Evolutionary conservation across 1,140 invertebrate genomes (phyloP), one percentile per base, ranked within the genome.

Genomic region (Nephila pilipes): DNA sequence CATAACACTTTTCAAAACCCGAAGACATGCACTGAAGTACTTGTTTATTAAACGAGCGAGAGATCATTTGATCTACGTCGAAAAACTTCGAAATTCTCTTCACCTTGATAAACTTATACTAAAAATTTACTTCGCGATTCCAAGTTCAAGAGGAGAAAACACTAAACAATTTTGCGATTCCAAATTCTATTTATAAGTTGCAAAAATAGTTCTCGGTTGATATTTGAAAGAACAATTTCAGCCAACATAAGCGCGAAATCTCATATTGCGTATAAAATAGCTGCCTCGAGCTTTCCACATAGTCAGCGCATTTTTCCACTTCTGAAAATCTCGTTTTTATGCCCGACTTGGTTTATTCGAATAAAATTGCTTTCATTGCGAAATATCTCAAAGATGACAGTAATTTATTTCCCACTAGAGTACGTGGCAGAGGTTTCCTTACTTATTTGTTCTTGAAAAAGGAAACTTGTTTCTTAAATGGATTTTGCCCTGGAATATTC

Each of bases 331-430:
- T 25, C 63, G 63, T 75, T 75, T 75, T 75, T 75, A 75, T 75
- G 32, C 29, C 36, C 16, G 32, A 36, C 25, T 75, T 75, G 69
- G 12, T 32, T 75, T 75, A 75, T 75, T 75, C 69, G 69, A 75
- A 75, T 75, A 75, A 75, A 75, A 75, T 75, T 75, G 69, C 69
- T 75, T 75, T 75, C 69, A 75, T 36, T 18, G 69, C 29, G 29
- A 36, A 75, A 75, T 75, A 75, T 75, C 29, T 14, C 25, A 18
- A 14, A 75, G 69, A 75, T 75, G 69, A 75, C 69, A 75, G 32
- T 75, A 36, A 75, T 75, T 75, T 32, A 18, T 75, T 75, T 36
- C 32, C 69, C 58, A 18, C 58, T 16, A 32, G 5, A 32, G 29
- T 16, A 36, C 69, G 14, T 20, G 2, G 5, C 18, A 20, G 16